Base-by-base conservation (phyloP, 2,797 vertebrate genomes). In the Bradypodion pumilum region DNA sequence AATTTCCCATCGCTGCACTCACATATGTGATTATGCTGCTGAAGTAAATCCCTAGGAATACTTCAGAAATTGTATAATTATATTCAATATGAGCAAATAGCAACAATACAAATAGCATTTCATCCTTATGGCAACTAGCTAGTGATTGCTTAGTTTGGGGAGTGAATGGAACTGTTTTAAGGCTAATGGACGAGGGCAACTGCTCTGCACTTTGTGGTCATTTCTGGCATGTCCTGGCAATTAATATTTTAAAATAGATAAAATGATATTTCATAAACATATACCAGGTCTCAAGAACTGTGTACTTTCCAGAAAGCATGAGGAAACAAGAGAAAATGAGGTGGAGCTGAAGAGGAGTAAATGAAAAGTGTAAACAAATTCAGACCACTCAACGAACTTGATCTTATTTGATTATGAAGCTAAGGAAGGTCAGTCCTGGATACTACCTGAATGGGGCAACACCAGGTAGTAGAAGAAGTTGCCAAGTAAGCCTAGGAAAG, bases 61-160 rank as follows among this genome's bases (percentile, higher is more conserved):
- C 79, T 62, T 80, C 82, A 88, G 86, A 93, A 93, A 91, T 91
- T 88, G 79, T 80, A 65, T 83, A 80, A 94, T 95, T 92, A 91
- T 82, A 91, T 91, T 40, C 83, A 85, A 92, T 92, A 85, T 25
- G 44, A 76, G 81, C 84, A 89, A 88, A 93, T 82, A 90, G 77
- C 27, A 69, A 37, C 23, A 75, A 86, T 84, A 86, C 78, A 90
- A 90, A 85, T 75, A 85, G 62, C 78, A 42, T 92, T 94, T 92
- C 86, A 84, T 87, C 52, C 16, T 52, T 66, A 62, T 83, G 74
- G 78, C 81, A 89, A 16, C 46, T 74, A 82, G 23, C 46, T 2
- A 12, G 46, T 88, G 93, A 92, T 93, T 93, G 80, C 78, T 6
- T 2, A 63, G 70, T 65, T 86, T 7, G 35, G 88, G 74, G 78